phyloP scores from a whole-genome alignment of 2,113 vertebrate genomes.

The Ailurus styani region DNA sequence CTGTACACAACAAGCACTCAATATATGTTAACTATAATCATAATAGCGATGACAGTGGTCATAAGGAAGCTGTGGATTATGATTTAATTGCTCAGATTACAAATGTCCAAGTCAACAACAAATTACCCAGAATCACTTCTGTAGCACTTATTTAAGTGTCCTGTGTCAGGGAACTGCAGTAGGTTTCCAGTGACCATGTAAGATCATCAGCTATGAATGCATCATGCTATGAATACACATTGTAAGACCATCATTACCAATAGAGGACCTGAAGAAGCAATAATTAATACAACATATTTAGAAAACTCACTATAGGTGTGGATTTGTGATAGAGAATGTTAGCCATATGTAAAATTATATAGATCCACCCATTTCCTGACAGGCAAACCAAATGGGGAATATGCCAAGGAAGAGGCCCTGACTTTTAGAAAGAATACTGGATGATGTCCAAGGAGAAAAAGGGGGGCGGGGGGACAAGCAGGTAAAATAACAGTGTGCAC shows the following conservation, averaged over 20 bases:
- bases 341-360: background rate
- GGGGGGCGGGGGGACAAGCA: rapidly evolving
- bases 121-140: background rate
- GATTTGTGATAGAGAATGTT: background rate
- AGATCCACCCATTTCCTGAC: background rate
- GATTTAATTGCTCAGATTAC: background rate
- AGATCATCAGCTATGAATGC: background rate
- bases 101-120: background rate
- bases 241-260: background rate
- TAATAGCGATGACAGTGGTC: background rate
- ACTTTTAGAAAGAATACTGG: background rate
- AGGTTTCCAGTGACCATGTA: background rate
- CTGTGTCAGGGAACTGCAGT: background rate
- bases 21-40: background rate
- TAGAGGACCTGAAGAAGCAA: background rate
- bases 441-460: background rate
- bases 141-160: background rate
- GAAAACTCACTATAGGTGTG: background rate
- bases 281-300: background rate
- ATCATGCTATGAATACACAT: background rate
- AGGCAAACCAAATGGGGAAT: background rate
- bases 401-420: background rate
- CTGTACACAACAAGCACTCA: background rate
- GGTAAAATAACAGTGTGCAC: background rate
- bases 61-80: background rate